Percentiles rank a stretch among this genome's conserved stretches.
These are phyloP conservation scores for Herpetotheres cachinnans DNA, from an alignment of 2,113 vertebrate genomes.

Conservation along the genomic window DNA sequence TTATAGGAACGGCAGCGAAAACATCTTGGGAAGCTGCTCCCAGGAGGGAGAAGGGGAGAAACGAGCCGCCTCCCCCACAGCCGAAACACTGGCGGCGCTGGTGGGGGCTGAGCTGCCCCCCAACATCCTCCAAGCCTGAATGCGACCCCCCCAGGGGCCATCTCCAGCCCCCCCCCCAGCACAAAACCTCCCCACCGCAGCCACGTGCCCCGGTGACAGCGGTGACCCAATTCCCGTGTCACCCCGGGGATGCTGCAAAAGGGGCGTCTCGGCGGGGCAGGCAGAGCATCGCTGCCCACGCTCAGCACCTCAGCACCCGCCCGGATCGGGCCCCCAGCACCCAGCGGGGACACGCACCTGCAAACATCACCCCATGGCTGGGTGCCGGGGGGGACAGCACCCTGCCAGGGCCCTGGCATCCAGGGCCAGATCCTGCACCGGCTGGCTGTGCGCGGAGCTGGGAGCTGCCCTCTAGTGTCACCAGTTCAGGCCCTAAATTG, in stretches of 20 bases:
- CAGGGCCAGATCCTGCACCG: neutral
- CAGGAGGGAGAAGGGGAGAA: too few relatives aligned
- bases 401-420: neutral
- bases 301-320: neutral
- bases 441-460: rapidly evolving
- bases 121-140: neutral
- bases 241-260: neutral
- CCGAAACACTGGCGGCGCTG: rapidly evolving
- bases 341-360: neutral
- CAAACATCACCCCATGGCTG: rapidly evolving
- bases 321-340: neutral
- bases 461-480: neutral
- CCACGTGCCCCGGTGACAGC: conserved; percentile 22
- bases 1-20: neutral
- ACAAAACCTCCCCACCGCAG: neutral
- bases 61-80: rapidly evolving
- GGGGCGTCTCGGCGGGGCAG: neutral
- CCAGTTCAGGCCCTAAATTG: neutral
- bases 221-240: conserved; percentile 32
- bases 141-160: neutral
- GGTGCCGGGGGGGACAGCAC: rapidly evolving
- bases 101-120: neutral
- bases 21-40: neutral
- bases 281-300: neutral
- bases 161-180: neutral